phyloP scores from a whole-genome alignment of 2,113 vertebrate species.

The Hemichromis elongatus region DNA sequence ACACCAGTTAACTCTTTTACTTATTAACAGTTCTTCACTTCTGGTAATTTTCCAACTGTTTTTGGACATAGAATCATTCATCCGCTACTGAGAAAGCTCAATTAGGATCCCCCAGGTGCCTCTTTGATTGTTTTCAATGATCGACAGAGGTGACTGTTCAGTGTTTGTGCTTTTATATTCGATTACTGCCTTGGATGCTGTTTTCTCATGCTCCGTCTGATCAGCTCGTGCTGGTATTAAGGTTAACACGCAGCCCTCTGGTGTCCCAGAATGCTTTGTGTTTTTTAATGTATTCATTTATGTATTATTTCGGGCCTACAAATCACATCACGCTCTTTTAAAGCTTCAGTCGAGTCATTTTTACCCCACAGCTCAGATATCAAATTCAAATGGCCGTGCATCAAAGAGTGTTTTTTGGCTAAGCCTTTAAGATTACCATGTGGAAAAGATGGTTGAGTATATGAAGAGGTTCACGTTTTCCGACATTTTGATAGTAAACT shows the following conservation, averaged over 20 bases:
- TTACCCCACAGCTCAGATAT: neutral
- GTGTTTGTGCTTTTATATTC: neutral
- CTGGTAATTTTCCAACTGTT: neutral
- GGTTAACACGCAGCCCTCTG: neutral
- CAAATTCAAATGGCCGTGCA: too few relatives aligned
- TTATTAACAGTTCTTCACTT: neutral
- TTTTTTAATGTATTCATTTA: neutral
- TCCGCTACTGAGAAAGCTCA: neutral
- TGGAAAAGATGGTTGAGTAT: too few relatives aligned
- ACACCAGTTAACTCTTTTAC: neutral
- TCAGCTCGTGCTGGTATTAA: neutral
- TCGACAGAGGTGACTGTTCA: neutral
- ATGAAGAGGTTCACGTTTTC: too few relatives aligned
- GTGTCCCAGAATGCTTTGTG: neutral
- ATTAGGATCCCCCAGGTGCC: neutral
- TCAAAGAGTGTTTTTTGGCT: too few relatives aligned
- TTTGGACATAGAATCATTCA: neutral
- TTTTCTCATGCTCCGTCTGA: neutral
- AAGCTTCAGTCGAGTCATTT: neutral
- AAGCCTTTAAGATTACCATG: too few relatives aligned
- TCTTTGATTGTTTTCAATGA: neutral
- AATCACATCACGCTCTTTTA: neutral
- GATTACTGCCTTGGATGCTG: neutral
- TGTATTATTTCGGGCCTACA: neutral
- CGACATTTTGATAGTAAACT: too few relatives aligned